A percentile compares a stretch with the other conserved stretches of the same genome.
These are phyloP conservation scores for Tragelaphus strepsiceros DNA, from an alignment of 2,113 vertebrate species.

Conservation along the genomic window DNA sequence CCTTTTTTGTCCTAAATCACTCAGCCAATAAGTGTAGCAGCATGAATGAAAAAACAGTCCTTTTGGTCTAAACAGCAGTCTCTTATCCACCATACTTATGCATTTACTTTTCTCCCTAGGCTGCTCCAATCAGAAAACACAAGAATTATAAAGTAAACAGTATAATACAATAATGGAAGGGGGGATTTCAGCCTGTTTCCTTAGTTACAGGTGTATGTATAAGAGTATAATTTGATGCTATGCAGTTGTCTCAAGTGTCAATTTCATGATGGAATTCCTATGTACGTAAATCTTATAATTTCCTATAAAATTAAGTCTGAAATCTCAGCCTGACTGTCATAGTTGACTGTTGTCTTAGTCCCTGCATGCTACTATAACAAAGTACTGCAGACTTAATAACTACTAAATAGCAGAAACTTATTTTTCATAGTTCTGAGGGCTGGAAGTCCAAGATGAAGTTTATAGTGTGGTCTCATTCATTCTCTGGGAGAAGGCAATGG, in stretches of 20 bases:
- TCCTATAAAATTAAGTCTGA: not conserved
- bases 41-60: not conserved
- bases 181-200: not conserved
- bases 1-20: not conserved
- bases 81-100: not conserved
- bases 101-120: not conserved
- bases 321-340: not conserved
- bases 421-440: not conserved
- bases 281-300: not conserved
- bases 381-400: not conserved
- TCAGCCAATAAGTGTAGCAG: not conserved
- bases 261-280: not conserved
- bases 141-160: not conserved
- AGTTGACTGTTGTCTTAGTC: not conserved
- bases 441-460: not conserved
- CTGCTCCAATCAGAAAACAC: not conserved
- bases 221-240: not conserved
- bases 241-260: not conserved
- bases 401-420: not conserved
- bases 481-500: not conserved
- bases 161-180: not conserved
- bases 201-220: not conserved
- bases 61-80: not conserved
- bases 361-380: not conserved
- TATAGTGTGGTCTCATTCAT: not conserved